Evolutionary conservation across 2,797 vertebrate genomes (phyloP), one percentile per base, ranked within the genome.

Genomic region (Eupleurogrammus muticus): DNA sequence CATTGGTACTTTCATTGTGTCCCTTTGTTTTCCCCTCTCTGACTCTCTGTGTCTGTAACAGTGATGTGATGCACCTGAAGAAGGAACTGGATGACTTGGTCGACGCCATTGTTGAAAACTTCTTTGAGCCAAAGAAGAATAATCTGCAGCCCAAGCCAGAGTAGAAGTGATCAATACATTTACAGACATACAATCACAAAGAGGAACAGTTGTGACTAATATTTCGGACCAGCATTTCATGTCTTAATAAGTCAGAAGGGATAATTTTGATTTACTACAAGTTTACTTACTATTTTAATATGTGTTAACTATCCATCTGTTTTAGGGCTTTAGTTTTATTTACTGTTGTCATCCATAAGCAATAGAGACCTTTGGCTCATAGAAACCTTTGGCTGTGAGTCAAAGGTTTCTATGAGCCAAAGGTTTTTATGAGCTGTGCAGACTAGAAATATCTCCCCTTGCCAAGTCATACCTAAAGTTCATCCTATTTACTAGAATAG

Each of bases 91-190:
- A 96, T 62, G 93, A 95, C 46, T 60, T 99, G 79, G 96, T 96
- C 28, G 87, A 83, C 0, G 96, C 96, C 87, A 94, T 99, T 54
- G 88, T 98, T 89, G 94, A 97, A 70, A 81, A 97, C 84, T 99
- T 99, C 93, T 97, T 99, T 66, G 95, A 99, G 85, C 98, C 98
- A 57, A 86, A 95, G 74, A 98, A 97, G 86, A 98, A 99, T 73
- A 94, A 95, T 47, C 86, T 99, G 84, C 95, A 94, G 67, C 90
- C 95, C 21, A 97, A 91, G 28, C 84, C 88, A 1, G 85, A 91
- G 82, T 93, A 88, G 80, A 58, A 3, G 66, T 40, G 24, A 52
- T 9, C 16, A 6, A 17, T 16, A 44, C 6, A 44, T 7, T 44
- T 17, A 7, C 40, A 44, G 38, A 59, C 35, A 28, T 5, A 5